Conservation (phyloP, 2,888 invertebrate genomes). For the Leptopilina drosophilae region DNA sequence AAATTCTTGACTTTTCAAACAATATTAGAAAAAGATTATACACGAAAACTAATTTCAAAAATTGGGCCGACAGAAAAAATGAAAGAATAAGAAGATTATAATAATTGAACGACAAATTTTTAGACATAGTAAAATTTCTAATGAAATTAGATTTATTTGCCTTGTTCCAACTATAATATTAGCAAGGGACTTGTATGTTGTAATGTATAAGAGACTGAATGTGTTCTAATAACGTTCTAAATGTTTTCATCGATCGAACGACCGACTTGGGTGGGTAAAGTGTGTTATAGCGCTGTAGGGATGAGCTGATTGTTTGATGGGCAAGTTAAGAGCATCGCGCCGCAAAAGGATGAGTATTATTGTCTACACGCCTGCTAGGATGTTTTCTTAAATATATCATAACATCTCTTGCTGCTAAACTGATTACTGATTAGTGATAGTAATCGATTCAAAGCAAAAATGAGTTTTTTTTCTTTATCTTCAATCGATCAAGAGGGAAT, state of each 20-base stretch:
- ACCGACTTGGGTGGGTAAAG: slow-evolving; percentile 51
- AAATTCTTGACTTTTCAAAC: too few relatives aligned
- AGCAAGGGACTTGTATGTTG: neutral
- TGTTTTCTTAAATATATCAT: too few relatives aligned
- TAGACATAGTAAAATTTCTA: neutral
- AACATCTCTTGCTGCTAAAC: too few relatives aligned
- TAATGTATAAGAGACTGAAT: slow-evolving; percentile 9
- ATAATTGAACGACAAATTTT: neutral
- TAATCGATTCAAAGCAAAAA: too few relatives aligned
- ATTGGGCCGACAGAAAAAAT: too few relatives aligned
- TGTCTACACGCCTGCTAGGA: neutral
- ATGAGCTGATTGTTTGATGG: slow-evolving; percentile 16
- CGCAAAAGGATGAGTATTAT: neutral
- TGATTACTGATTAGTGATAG: too few relatives aligned
- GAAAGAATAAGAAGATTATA: too few relatives aligned
- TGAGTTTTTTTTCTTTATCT: too few relatives aligned
- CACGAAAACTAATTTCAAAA: too few relatives aligned
- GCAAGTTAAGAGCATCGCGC: neutral
- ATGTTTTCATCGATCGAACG: slow-evolving; percentile 42
- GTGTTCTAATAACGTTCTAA: slow-evolving; percentile 10
- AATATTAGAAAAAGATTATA: too few relatives aligned
- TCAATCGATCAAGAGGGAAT: too few relatives aligned
- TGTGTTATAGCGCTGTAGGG: slow-evolving; percentile 49
- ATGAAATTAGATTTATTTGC: neutral
- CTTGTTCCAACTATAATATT: neutral